Conservation (phyloP, 53 echinoderm and acorn worm genomes). For the Echinometra lucunter region DNA sequence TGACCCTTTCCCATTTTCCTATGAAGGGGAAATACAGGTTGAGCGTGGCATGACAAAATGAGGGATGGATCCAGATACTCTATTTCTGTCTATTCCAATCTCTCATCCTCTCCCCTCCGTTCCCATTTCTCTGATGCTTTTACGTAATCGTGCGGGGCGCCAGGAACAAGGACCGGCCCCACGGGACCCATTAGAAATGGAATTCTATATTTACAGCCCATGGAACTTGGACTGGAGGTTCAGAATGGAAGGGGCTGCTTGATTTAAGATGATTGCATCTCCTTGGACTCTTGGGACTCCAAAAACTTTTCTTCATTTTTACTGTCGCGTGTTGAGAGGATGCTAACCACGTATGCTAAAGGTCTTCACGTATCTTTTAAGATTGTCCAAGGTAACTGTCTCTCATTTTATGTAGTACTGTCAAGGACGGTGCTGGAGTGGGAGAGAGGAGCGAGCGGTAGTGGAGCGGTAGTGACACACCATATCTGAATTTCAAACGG, state of each 20-base stretch:
- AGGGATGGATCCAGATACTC: constrained; percentile 22
- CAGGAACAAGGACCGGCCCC: constrained; percentile 26
- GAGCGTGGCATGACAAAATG: neutral
- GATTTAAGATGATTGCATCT: constrained; percentile 37
- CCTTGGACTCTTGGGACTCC: neutral
- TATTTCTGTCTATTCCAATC: constrained; percentile 35
- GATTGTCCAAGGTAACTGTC: neutral
- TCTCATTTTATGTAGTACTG: neutral
- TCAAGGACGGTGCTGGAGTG: neutral
- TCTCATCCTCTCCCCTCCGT: neutral
- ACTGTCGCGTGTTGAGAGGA: neutral
- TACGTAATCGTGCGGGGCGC: constrained; percentile 43
- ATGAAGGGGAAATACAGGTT: constrained; percentile 5
- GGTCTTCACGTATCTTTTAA: too few relatives aligned
- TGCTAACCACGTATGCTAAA: constrained; percentile 35
- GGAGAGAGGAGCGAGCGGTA: neutral
- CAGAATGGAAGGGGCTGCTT: constrained; percentile 35
- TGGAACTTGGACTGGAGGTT: neutral
- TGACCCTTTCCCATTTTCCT: neutral
- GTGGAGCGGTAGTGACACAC: too few relatives aligned
- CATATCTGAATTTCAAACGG: neutral
- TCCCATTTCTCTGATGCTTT: neutral
- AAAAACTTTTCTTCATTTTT: constrained; percentile 31
- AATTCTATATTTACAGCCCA: constrained; percentile 51
- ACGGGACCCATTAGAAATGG: neutral